Conservation (phyloP, 2,113 vertebrate genomes). For the Silurus meridionalis region DNA sequence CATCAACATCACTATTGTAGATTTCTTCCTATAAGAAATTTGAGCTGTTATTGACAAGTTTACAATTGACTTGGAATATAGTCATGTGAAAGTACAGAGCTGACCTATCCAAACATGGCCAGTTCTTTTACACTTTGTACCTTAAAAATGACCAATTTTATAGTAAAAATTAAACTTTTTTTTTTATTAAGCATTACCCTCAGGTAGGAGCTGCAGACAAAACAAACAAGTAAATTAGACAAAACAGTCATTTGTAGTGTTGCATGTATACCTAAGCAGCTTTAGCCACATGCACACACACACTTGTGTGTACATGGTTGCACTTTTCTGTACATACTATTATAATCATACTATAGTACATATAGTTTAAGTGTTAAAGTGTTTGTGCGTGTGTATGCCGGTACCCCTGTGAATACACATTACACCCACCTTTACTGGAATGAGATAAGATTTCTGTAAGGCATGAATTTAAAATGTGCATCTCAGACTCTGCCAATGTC, state of each 20-base stretch:
- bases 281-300: background rate
- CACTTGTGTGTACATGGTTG: background rate
- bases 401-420: slow-evolving; percentile 30
- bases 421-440: background rate
- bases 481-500: slow-evolving; percentile 5
- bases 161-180: no score
- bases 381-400: slow-evolving; percentile 57
- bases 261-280: background rate
- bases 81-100: no score
- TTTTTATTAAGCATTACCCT: background rate
- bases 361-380: slow-evolving; percentile 53
- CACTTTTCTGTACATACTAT: background rate
- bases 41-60: no score
- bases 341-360: background rate
- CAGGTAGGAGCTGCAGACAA: background rate
- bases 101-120: no score
- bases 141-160: no score
- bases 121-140: no score
- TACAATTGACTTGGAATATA: no score
- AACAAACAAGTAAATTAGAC: background rate
- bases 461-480: slow-evolving; percentile 9
- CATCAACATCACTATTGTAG: no score
- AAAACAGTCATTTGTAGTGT: background rate
- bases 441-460: background rate
- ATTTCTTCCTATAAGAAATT: no score